phyloP scores from a whole-genome alignment of 1,140 invertebrate genomes.

The Drosophila sp. region DNA sequence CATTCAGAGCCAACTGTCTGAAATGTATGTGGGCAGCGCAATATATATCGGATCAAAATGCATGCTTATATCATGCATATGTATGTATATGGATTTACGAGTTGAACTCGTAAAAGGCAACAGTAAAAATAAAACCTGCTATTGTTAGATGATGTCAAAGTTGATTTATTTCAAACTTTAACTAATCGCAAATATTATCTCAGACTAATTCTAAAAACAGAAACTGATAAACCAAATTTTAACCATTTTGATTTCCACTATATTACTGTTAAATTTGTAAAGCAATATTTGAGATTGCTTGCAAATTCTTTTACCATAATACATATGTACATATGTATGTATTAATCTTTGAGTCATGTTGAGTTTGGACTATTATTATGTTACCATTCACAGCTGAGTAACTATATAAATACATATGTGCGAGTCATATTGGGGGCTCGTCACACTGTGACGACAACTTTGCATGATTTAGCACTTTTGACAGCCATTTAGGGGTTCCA shows the following conservation, averaged over 20 bases:
- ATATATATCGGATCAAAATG: conserved; percentile 5
- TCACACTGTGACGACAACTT: conserved; percentile 34
- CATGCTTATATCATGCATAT: conserved; percentile 8
- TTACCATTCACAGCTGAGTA: conserved; percentile 29
- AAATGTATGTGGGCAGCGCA: conserved; percentile 20
- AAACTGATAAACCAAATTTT: background rate
- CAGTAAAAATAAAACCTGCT: background rate
- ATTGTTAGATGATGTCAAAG: conserved; percentile 8
- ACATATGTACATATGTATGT: background rate
- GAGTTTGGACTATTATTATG: conserved; percentile 1
- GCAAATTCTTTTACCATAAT: background rate
- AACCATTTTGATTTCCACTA: no score
- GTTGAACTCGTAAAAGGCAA: background rate
- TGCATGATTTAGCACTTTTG: conserved; percentile 61
- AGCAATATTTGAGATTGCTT: background rate
- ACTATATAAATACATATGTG: conserved; percentile 31
- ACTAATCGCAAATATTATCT: conserved; percentile 1
- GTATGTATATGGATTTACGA: conserved; percentile 10
- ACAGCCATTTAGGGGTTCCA: conserved; percentile 10
- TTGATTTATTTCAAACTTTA: background rate
- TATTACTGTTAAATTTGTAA: background rate
- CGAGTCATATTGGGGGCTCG: conserved; percentile 57
- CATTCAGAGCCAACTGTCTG: conserved; percentile 4
- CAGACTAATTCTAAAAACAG: background rate
- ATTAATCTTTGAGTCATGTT: conserved; percentile 2